Base-by-base conservation (phyloP, 2,113 vertebrate species). In the Neolamprologus tretocephalus region DNA sequence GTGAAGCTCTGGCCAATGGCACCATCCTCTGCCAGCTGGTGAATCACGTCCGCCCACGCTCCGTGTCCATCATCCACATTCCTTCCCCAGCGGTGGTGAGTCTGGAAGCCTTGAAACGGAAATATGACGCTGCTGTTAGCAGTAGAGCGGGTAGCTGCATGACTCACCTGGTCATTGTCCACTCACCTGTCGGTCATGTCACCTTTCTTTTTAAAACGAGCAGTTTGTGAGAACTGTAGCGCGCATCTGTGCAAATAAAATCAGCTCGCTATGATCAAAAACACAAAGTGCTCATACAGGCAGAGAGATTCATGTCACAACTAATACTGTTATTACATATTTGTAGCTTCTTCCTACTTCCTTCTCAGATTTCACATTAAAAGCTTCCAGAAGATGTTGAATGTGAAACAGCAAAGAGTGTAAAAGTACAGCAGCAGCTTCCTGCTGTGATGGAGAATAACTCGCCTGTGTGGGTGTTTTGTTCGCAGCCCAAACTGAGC, bases 1-100 rank as follows among this genome's bases (percentile, higher is more conserved):
- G 96, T 0, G 97, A 97, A 71, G 96, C 96, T 6, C 90, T 98
- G 42, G 95, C 96, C 86, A 97, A 97, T 1, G 98, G 98, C 47
- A 97, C 97, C 9, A 26, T 97, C 81, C 97, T 98, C 40, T 98
- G 98, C 88, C 97, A 98, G 92, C 95, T 98, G 92, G 97, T 95
- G 83, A 98, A 98, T 87, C 97, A 97, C 31, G 93, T 98, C 4
- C 94, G 96, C 9, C 97, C 97, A 0, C 97, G 98, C 28, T 93
- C 96, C 0, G 97, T 98, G 79, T 96, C 97, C 66, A 97, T 97
- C 94, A 98, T 98, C 88, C 97, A 98, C 31, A 95, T 98, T 73
- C 97, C 98, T 37, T 98, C 98, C 1, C 98, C 98, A 6, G 98
- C 98, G 11, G 98, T 98, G 97, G 98, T 98, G 91, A 97, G 97